Conservation (phyloP, 2,797 vertebrate species). For the Paedocypris micromegethes region DNA sequence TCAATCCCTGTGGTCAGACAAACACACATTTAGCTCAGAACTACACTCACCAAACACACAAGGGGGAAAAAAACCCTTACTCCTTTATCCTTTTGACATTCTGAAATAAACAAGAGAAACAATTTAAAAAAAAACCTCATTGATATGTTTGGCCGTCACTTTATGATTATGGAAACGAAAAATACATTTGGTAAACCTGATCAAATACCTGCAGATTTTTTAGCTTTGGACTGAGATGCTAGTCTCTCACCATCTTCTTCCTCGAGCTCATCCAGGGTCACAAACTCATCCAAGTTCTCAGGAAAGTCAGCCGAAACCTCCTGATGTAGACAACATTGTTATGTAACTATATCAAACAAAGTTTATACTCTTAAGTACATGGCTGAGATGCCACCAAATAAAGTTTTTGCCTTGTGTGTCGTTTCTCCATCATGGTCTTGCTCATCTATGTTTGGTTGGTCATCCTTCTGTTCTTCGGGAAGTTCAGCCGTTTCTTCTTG, state of each 20-base stretch:
- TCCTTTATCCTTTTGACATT: conserved; percentile 36
- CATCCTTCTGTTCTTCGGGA: conserved; percentile 28
- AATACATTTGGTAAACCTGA: background rate
- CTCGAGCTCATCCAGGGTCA: conserved; percentile 88
- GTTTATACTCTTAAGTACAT: no score
- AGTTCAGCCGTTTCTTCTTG: conserved; percentile 33
- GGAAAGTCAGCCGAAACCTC: conserved; percentile 67
- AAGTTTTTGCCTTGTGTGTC: conserved; percentile 27
- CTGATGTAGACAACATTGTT: no score
- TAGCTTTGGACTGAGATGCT: conserved; percentile 56
- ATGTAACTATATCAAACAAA: no score
- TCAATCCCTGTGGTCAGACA: conserved; percentile 59
- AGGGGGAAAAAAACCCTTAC: conserved; percentile 35
- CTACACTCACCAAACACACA: background rate
- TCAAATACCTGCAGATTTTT: conserved; percentile 40
- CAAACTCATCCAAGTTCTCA: conserved; percentile 90
- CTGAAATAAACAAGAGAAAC: conserved; percentile 37
- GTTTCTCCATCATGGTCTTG: background rate
- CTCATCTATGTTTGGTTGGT: conserved; percentile 12
- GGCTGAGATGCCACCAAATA: background rate
- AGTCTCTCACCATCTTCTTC: conserved; percentile 71
- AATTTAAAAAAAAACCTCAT: no score
- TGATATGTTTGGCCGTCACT: no score
- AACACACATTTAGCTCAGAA: background rate
- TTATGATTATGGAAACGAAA: background rate